phyloP scores from a whole-genome alignment of 2,888 invertebrate genomes.

The Pasiphila rectangulata region DNA sequence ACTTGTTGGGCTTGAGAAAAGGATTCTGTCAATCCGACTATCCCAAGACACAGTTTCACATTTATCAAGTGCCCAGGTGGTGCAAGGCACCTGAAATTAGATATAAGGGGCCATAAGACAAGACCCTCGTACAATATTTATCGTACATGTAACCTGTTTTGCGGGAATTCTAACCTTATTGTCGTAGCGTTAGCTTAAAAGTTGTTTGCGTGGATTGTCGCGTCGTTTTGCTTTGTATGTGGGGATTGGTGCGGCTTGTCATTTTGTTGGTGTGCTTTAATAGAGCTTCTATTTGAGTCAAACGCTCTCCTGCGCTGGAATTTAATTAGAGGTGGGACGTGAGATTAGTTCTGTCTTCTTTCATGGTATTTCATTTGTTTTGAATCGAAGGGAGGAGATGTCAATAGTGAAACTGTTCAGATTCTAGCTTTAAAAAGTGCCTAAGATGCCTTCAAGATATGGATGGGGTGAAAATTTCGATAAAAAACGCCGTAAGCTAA shows the following conservation, averaged over 20 bases:
- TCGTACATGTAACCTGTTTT: constrained; percentile 27
- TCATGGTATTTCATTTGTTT: constrained; percentile 14
- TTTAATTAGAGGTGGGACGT: constrained; percentile 27
- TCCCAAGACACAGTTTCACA: constrained; percentile 36
- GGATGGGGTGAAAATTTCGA: no score
- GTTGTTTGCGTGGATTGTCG: neutral
- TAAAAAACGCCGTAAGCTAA: no score
- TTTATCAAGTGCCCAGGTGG: constrained; percentile 50
- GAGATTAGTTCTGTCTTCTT: constrained; percentile 4
- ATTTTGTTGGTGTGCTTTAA: constrained; percentile 44
- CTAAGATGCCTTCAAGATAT: no score
- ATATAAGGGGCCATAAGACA: constrained; percentile 39
- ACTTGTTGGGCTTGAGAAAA: constrained; percentile 10
- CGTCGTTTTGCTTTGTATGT: constrained; percentile 33
- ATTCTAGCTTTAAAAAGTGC: neutral
- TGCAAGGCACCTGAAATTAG: constrained; percentile 47
- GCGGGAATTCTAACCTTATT: constrained; percentile 5
- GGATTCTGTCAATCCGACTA: constrained; percentile 34
- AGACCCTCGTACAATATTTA: constrained; percentile 36
- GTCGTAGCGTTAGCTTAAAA: neutral
- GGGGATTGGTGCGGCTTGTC: constrained; percentile 29
- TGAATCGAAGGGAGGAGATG: neutral
- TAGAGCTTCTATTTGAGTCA: constrained; percentile 45
- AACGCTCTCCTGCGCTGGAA: constrained; percentile 27
- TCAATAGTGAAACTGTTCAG: neutral